These are phyloP conservation scores for Drosophila meridionalis DNA, from an alignment of 2,888 invertebrate genomes.

Conservation along the genomic window DNA sequence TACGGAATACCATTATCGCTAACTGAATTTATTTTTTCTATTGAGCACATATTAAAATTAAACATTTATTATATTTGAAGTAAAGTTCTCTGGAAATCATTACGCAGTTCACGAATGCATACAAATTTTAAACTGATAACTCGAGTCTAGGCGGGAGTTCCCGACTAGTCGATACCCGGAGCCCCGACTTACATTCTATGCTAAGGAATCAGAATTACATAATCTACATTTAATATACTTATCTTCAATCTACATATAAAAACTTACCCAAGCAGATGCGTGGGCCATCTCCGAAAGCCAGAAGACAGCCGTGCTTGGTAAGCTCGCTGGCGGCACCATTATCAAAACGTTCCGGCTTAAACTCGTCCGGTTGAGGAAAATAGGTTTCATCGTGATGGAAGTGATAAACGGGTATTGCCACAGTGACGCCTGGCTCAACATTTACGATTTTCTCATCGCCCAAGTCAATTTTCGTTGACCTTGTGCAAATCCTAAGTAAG, in stretches of 20 bases:
- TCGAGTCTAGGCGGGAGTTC: too few species aligned
- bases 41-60: neutral
- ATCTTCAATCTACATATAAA: too few species aligned
- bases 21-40: neutral
- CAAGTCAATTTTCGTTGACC: slow-evolving; percentile 59
- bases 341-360: slow-evolving; percentile 81
- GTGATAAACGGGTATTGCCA: slow-evolving; percentile 79
- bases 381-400: slow-evolving; percentile 76
- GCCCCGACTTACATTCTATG: too few species aligned
- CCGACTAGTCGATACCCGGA: too few species aligned
- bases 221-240: too few species aligned
- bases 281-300: slow-evolving; percentile 83
- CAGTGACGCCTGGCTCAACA: slow-evolving; percentile 72
- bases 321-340: slow-evolving; percentile 60
- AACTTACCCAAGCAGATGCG: slow-evolving; percentile 80
- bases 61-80: too few species aligned
- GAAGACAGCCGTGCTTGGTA: slow-evolving; percentile 74
- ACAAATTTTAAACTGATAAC: neutral
- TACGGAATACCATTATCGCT: neutral
- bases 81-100: neutral
- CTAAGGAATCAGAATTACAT: too few species aligned
- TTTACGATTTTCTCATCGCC: slow-evolving; percentile 50
- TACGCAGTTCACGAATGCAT: too few species aligned
- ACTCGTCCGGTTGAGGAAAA: slow-evolving; percentile 66
- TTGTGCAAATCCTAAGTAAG: slow-evolving; percentile 69